Evolutionary conservation across 1,140 invertebrate genomes (phyloP).

Genomic region (Homarus americanus): DNA sequence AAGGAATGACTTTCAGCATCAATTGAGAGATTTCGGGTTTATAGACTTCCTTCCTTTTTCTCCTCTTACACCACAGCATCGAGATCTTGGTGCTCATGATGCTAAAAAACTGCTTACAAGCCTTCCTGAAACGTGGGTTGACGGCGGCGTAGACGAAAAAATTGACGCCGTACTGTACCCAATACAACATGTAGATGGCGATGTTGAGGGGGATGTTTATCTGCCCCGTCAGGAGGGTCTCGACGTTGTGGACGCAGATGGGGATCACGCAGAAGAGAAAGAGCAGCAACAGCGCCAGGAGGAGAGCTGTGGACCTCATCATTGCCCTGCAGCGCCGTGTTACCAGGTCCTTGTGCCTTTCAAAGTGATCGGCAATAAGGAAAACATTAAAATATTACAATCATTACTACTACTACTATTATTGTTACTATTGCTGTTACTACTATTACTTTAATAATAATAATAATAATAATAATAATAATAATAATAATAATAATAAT

Average conservation of each 20-base stretch:
- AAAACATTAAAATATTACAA: not conserved
- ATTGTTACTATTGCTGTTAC: too few relatives aligned
- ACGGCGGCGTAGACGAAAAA: slow-evolving; percentile 48
- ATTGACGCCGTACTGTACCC: slow-evolving; percentile 53
- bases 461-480: too few relatives aligned
- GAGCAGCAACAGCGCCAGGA: slow-evolving; percentile 45
- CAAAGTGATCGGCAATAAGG: too few relatives aligned
- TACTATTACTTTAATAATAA: too few relatives aligned
- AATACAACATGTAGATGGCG: slow-evolving; percentile 55
- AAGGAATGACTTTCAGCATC: too few relatives aligned
- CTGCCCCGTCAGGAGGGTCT: not conserved
- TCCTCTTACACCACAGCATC: too few relatives aligned
- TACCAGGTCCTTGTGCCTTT: slow-evolving; percentile 41
- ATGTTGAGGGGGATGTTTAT: slow-evolving; percentile 18
- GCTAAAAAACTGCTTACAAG: slow-evolving; percentile 18
- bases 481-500: too few relatives aligned
- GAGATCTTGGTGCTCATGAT: too few relatives aligned
- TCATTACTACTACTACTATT: not conserved
- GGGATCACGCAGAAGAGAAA: slow-evolving; percentile 61
- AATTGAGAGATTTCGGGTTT: too few relatives aligned
- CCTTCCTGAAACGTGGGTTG: slow-evolving; percentile 24
- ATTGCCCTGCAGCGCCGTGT: not conserved
- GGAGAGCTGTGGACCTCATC: slow-evolving; percentile 22
- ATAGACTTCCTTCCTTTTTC: too few relatives aligned
- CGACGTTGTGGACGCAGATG: slow-evolving; percentile 61